Evolutionary conservation across 2,888 invertebrate species (phyloP), one percentile per base, ranked within the genome.

Genomic region (Lobophora halterata): DNA sequence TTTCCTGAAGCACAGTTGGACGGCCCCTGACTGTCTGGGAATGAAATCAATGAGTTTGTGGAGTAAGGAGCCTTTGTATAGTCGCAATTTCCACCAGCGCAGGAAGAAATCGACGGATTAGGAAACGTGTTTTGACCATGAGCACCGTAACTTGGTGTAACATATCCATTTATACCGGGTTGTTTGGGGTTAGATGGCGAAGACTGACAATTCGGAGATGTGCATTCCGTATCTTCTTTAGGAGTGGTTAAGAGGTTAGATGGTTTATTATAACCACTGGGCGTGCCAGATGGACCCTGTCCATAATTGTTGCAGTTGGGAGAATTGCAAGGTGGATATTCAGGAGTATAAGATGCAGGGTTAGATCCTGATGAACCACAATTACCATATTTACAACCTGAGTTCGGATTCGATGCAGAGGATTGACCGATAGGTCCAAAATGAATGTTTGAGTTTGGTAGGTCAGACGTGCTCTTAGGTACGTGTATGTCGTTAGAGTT

Each of bases 171-270:
- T 11, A 14, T 20, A 7, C 10, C 20, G 1, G 19, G 14, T 5
- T 18, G 11, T 26, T 31, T 30, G 3, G 5, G 5, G 13, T 32
- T 31, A 7, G 24, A n/a, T 14, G 24, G 11, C 24, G 8, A 20
- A 19, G 21, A 10, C 28, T 39, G 31, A 35, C 55, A 54, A 14
- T 46, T 43, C 12, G 53, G 46, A 34, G 46, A 42, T 10, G 46
- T 55, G 33, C 69, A 68, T 16, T 58, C 49, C n/a, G 55, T 33
- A 25, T 48, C 65, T 32, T 64, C 35, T 56, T 76, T 77, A 7
- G 83, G 81, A 9, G 72, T 55, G 39, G 69, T 70, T 35, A 80
- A 65, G 46, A 65, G 49, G 36, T 45, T 52, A 12, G 68, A 51
- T n/a, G 82, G 79, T 52, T 61, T 59, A 37, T 55, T 59, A 18